phyloP scores from a whole-genome alignment of 2,888 invertebrate genomes.

The Antheraea yamamai region DNA sequence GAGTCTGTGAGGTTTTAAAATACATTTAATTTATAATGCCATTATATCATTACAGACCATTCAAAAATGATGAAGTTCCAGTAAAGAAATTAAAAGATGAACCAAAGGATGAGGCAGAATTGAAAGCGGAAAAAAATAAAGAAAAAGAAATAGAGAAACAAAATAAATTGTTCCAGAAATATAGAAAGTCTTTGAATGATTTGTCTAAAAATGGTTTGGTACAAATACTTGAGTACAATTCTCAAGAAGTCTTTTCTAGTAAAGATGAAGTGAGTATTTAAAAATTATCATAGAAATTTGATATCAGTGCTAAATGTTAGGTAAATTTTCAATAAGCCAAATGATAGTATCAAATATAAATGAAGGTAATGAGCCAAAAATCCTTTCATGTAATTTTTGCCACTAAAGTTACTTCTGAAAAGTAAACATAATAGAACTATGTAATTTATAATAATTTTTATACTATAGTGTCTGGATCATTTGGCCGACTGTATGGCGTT shows the following conservation, averaged over 20 bases:
- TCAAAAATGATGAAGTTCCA: slow-evolving; percentile 79
- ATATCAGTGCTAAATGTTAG: not conserved
- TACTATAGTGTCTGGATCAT: slow-evolving; percentile 86
- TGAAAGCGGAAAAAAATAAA: slow-evolving; percentile 73
- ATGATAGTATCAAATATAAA: no score
- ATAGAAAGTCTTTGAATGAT: slow-evolving; percentile 57
- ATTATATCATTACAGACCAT: slow-evolving; percentile 39
- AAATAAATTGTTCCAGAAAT: slow-evolving; percentile 81
- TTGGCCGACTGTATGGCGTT: slow-evolving; percentile 94
- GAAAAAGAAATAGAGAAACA: slow-evolving; percentile 87
- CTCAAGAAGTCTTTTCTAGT: slow-evolving; percentile 86
- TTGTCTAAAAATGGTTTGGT: slow-evolving; percentile 84
- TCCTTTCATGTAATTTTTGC: not conserved
- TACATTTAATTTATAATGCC: not conserved
- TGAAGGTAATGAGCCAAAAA: no score
- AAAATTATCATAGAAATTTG: not conserved
- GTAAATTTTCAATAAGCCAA: not conserved
- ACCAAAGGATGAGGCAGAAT: slow-evolving; percentile 77
- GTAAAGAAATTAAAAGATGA: slow-evolving; percentile 88
- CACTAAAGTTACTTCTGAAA: not conserved
- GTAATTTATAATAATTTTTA: slow-evolving; percentile 17
- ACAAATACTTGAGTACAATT: slow-evolving; percentile 86
- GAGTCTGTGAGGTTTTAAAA: not conserved
- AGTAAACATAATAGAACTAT: not conserved
- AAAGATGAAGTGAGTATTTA: slow-evolving; percentile 82